Evolutionary conservation across 2,888 invertebrate genomes (phyloP), one percentile per base, ranked within the genome.

Genomic region (Macrostomum cliftonense): DNA sequence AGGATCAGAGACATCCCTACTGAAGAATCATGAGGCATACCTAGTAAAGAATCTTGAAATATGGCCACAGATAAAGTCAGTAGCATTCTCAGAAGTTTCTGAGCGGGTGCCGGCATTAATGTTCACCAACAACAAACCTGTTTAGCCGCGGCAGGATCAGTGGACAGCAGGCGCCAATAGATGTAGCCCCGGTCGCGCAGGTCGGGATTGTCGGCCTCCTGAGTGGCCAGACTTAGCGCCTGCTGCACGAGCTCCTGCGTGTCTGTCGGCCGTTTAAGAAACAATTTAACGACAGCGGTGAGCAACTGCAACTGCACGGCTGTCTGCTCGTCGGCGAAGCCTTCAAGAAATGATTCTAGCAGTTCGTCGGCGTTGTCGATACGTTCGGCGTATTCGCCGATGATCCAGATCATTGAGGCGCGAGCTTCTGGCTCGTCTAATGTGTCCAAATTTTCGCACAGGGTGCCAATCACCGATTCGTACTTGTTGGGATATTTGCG

Each of bases 321-420:
- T 17, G 88, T 84, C 63, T 91, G 91, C 67, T 93, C 91, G 72
- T 91, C 91, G 58, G 76, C 87, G 75, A 93, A 93, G 12, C 89
- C 95, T 73, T 99, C 97, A 9, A 99, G 75, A 75, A 97, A 97
- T 54, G 89, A 89, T 68, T 97, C 95, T 17, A 97, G 74, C 28
- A 99, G 75, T 63, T 97, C 97, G 64, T 97, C 97, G 1, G 97
- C 97, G 68, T 97, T 97, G 71, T 97, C 97, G 58, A 97, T 99
- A 56, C 97, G 80, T 68, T 97, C 97, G 0, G 97, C 97, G 71
- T 99, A 99, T 72, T 97, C 95, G 17, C 93, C 95, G 60, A 78
- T 77, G 56, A 78, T 78, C 78, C 78, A 78, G 57, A 78, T 95
- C 95, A 95, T 97, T 7, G 89, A 89, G 4, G 95, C 95, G 58